Evolutionary conservation across 2,113 vertebrate genomes (phyloP).

Genomic region (Ammospiza nelsoni): DNA sequence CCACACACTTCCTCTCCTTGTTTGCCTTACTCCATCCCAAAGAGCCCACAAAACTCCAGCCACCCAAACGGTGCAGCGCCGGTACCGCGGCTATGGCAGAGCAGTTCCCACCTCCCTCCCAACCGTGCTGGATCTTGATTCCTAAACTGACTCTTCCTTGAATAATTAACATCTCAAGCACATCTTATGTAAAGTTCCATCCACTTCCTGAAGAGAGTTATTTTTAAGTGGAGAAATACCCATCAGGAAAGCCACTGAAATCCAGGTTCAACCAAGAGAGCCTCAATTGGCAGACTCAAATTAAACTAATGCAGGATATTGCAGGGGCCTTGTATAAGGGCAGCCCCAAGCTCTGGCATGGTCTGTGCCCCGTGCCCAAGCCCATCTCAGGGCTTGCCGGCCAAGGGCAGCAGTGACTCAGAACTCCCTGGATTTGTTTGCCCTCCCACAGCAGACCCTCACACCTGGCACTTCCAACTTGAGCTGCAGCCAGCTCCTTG

Average conservation of each 20-base stretch:
- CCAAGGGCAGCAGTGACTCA: not conserved
- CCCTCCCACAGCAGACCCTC: accelerated
- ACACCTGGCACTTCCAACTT: not conserved
- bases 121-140: not conserved
- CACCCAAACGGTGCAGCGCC: accelerated
- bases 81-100: accelerated
- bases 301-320: not conserved
- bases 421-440: not conserved
- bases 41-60: not conserved
- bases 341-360: not conserved
- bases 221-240: not conserved
- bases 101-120: not conserved
- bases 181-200: not conserved
- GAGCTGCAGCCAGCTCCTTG: not conserved
- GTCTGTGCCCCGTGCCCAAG: not conserved
- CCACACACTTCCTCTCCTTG: not conserved
- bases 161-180: not conserved
- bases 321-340: accelerated
- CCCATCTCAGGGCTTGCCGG: not conserved
- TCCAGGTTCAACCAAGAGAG: not conserved
- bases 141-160: not conserved
- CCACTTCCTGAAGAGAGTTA: not conserved
- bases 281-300: not conserved
- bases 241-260: not conserved
- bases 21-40: not conserved